Conservation (phyloP, 2,888 invertebrate genomes). For the Brachyptera risi region DNA sequence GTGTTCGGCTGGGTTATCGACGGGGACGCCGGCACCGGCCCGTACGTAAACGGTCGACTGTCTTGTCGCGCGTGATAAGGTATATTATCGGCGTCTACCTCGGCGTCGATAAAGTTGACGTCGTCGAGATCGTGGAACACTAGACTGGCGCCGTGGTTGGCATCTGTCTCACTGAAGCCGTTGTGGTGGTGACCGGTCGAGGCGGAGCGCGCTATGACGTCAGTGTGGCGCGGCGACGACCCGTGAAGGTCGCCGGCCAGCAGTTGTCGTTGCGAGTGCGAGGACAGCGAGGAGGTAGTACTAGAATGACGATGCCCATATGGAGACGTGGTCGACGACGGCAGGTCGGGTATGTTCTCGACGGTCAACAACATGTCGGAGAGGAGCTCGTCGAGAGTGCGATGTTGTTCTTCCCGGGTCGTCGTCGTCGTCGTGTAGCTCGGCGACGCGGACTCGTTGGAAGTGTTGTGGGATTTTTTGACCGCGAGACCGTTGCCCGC, state of each 20-base stretch:
- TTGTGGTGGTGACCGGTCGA: conserved; percentile 18
- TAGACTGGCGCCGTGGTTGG: not conserved
- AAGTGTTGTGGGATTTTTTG: conserved; percentile 48
- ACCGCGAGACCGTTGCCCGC: conserved; percentile 51
- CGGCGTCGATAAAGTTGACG: conserved; percentile 44
- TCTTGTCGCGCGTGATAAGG: conserved; percentile 90
- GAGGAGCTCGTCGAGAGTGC: conserved; percentile 78
- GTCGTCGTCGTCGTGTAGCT: conserved; percentile 41
- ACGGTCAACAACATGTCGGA: conserved; percentile 85
- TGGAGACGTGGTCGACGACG: conserved; percentile 22
- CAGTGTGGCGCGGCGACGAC: conserved; percentile 7
- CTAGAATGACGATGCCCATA: conserved; percentile 20
- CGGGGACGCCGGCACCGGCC: conserved; percentile 51
- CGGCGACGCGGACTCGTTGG: conserved; percentile 42
- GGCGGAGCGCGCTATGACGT: conserved; percentile 19
- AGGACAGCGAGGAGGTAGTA: conserved; percentile 12
- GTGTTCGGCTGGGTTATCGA: conserved; percentile 38
- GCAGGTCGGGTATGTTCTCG: conserved; percentile 66
- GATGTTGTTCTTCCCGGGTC: conserved; percentile 53
- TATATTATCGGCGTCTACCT: conserved; percentile 60
- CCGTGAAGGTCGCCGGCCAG: conserved; percentile 22
- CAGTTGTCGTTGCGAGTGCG: not conserved
- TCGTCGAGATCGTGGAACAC: conserved; percentile 8
- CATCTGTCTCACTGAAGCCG: conserved; percentile 19
- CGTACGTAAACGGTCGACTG: conserved; percentile 86